These are phyloP conservation scores for Holothuria glaberrima DNA, from an alignment of 35 echinoderm and acorn worm species.

Conservation along the genomic window DNA sequence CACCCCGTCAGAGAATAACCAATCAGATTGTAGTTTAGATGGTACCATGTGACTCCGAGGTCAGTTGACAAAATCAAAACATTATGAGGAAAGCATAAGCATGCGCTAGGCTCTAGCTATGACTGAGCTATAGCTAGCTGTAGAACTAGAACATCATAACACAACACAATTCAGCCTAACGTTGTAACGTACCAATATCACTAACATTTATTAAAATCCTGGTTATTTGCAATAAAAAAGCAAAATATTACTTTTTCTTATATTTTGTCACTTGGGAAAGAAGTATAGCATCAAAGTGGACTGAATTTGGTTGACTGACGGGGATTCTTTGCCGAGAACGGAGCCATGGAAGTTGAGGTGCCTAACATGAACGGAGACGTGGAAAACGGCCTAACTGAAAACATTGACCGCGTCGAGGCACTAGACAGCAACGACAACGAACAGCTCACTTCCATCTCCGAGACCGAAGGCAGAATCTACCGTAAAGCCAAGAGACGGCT, in stretches of 20 bases:
- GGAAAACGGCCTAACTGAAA: conserved; percentile 50
- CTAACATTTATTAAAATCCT: too few species aligned
- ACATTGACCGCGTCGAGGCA: conserved; percentile 45
- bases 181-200: too few species aligned
- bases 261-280: not conserved
- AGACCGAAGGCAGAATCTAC: conserved; percentile 83
- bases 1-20: not conserved
- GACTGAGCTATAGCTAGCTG: too few species aligned
- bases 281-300: conserved; percentile 52
- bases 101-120: not conserved
- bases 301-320: conserved; percentile 68
- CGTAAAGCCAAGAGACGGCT: conserved; percentile 96
- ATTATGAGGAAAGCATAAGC: conserved; percentile 13
- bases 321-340: conserved; percentile 69
- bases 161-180: too few species aligned
- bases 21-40: conserved; percentile 27
- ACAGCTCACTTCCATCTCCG: conserved; percentile 71
- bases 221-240: not conserved
- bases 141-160: too few species aligned
- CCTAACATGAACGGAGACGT: conserved; percentile 59
- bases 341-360: conserved; percentile 89
- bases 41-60: conserved; percentile 48
- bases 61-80: conserved; percentile 49
- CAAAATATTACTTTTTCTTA: conserved; percentile 19
- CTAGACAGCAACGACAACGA: conserved; percentile 87